Conservation (phyloP, 1,140 invertebrate genomes). For the Physella acuta region DNA sequence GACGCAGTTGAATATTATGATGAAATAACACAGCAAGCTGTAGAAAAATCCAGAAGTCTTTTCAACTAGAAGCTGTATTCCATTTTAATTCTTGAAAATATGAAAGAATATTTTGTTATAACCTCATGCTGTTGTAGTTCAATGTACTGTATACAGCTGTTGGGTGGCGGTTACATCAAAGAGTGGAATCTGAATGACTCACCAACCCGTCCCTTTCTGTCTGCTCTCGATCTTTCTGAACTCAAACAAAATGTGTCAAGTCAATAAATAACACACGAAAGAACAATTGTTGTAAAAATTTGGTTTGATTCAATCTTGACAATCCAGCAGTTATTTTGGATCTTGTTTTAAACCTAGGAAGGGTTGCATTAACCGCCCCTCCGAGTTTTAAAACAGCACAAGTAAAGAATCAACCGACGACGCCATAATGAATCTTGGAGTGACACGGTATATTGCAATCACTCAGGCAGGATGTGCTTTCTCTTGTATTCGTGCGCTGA, state of each 20-base stretch:
- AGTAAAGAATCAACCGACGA: slow-evolving; percentile 21
- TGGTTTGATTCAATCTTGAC: slow-evolving; percentile 20
- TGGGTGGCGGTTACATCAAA: not conserved
- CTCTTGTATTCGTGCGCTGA: not conserved
- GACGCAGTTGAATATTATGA: not conserved
- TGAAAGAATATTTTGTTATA: not conserved
- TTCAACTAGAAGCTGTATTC: not conserved
- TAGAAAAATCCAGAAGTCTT: too few species aligned
- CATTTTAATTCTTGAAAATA: not conserved
- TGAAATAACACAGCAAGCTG: not conserved
- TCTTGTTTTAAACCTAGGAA: slow-evolving; percentile 20
- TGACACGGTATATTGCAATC: slow-evolving; percentile 13
- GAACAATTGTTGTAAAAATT: slow-evolving; percentile 1
- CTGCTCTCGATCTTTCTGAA: not conserved
- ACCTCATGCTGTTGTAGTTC: not conserved
- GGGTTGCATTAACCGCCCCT: slow-evolving; percentile 11
- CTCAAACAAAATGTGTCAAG: not conserved
- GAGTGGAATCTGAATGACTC: not conserved
- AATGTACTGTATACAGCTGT: not conserved
- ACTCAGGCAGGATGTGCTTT: slow-evolving; percentile 6
- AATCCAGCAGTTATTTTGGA: slow-evolving; percentile 9
- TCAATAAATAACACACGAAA: not conserved
- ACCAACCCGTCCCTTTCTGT: not conserved
- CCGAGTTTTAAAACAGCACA: slow-evolving; percentile 27
- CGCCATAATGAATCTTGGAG: slow-evolving; percentile 22